Conservation (phyloP, 2,113 vertebrate genomes). For the Eubucco bourcierii region DNA sequence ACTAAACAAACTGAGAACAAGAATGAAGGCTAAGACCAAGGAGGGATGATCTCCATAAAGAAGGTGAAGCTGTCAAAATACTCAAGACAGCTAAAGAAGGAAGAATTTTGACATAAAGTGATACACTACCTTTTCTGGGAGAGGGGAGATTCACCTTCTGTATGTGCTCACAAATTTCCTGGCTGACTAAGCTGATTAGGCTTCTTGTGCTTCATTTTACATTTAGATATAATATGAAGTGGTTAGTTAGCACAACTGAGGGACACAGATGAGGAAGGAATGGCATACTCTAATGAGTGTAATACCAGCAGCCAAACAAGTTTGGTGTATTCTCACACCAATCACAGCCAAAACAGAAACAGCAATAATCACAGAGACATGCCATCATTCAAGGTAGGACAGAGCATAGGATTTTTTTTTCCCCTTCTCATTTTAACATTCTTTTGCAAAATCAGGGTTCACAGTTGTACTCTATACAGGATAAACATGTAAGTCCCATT, state of each 20-base stretch:
- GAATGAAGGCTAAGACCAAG: not conserved
- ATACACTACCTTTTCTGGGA: not conserved
- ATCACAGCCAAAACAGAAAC: not conserved
- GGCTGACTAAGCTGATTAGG: not conserved
- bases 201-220: not conserved
- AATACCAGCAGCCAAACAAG: not conserved
- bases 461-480: not conserved
- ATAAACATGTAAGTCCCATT: not conserved
- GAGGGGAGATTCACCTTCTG: not conserved
- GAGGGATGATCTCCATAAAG: not conserved
- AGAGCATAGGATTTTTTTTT: fast-evolving
- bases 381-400: not conserved
- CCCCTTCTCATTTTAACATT: not conserved
- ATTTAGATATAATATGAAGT: not conserved
- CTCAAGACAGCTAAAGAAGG: not conserved
- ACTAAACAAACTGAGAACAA: not conserved
- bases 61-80: not conserved
- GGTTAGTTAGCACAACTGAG: not conserved
- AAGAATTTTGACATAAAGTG: not conserved
- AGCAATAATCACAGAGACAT: not conserved
- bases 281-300: not conserved
- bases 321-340: not conserved
- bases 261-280: not conserved
- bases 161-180: not conserved
- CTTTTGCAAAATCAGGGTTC: not conserved